phyloP scores from a whole-genome alignment of 2,888 invertebrate genomes.

The Alviniconcha strummeri region DNA sequence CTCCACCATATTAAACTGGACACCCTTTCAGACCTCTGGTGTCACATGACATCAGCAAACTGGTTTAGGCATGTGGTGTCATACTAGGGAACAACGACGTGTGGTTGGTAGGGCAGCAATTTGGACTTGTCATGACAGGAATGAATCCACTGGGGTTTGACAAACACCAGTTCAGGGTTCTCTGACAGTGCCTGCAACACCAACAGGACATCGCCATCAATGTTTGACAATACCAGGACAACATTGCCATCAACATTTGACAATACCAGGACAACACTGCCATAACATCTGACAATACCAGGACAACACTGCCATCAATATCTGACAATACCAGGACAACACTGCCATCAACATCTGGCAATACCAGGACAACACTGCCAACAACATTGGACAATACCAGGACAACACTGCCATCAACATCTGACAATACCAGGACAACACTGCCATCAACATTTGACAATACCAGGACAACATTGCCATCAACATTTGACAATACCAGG shows the following conservation, averaged over 20 bases:
- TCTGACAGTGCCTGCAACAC: slow-evolving; percentile 69
- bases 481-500: too few species aligned
- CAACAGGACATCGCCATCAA: background rate
- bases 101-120: background rate
- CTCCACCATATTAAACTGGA: too few species aligned
- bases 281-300: background rate
- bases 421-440: too few species aligned
- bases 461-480: too few species aligned
- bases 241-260: too few species aligned
- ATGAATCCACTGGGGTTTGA: slow-evolving; percentile 79
- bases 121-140: background rate
- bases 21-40: too few species aligned
- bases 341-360: background rate
- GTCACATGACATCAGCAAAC: too few species aligned
- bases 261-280: background rate
- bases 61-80: too few species aligned
- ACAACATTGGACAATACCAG: background rate
- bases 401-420: too few species aligned
- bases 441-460: too few species aligned
- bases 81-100: background rate
- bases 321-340: background rate
- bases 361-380: background rate
- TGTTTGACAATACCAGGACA: too few species aligned
- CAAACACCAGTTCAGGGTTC: slow-evolving; percentile 71
- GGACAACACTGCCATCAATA: background rate